Evolutionary conservation across 2,797 vertebrate genomes (phyloP), one percentile per base, ranked within the genome.

Genomic region (Cottoperca gobio): DNA sequence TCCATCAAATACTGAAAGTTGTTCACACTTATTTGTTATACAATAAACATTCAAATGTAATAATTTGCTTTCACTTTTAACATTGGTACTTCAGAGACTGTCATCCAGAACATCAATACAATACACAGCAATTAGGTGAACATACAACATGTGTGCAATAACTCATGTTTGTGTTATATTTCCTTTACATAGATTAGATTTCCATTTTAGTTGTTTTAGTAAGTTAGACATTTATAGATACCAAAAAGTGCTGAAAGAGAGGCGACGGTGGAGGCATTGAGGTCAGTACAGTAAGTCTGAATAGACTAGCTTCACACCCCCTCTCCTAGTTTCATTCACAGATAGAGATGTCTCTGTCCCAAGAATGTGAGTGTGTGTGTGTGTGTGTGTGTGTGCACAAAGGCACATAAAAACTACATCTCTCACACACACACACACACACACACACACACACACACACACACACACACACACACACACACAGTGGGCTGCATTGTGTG

Each of bases 401-500:
- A 77, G 21, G 14, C 58, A 73, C 58, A 79, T 50, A 78, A 55
- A 76, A 74, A 72, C 74, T 43, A 33, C 31, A 19, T 68, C 70
- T 55, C 66, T n/a, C n/a, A n/a, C n/a, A n/a, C n/a, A n/a, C n/a
- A n/a, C n/a, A n/a, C n/a, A n/a, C 19, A 28, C 52, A 28, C 57
- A 37, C 46, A 40, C 26, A 33, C 63, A 46, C 33, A 26, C 42
- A 9, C 75, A 65, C 58, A 65, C 16, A 26, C 43, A 19, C 52
- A 40, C 60, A 59, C 66, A 53, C 33, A 42, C 66, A 50, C 39
- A 39, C 42, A 57, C 55, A 45, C 65, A 60, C 66, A 85, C 64
- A 53, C 68, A 83, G 81, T 81, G 78, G 73, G 59, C 70, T 78
- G 74, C 84, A 88, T 91, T 93, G 90, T 93, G 85, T 81, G 66